Evolutionary conservation across 2,888 invertebrate genomes (phyloP).

Genomic region (Prenolepis imparis): DNA sequence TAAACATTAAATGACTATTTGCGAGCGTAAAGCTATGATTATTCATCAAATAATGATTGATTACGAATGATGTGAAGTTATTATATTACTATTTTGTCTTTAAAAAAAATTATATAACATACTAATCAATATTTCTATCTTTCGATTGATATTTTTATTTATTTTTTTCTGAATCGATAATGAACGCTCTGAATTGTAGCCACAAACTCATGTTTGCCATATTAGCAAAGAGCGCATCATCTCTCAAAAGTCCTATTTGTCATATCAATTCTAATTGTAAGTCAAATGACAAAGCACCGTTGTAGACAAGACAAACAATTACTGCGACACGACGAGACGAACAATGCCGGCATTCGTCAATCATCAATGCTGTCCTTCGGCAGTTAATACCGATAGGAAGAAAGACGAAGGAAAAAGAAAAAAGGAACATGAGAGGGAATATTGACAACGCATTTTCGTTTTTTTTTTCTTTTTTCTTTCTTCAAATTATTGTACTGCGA

Average conservation of each 20-base stretch:
- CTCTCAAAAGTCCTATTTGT: constrained; percentile 5
- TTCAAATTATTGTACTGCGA: constrained; percentile 21
- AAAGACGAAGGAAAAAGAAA: background rate
- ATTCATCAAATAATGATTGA: background rate
- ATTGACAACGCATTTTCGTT: background rate
- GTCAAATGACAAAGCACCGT: constrained; percentile 19
- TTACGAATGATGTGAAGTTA: background rate
- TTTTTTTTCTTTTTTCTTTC: background rate
- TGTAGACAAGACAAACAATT: background rate
- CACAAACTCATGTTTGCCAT: background rate
- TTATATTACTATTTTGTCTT: background rate
- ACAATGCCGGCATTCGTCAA: constrained; percentile 18
- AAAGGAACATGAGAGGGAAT: background rate
- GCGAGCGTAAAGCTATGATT: background rate
- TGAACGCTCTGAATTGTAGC: background rate
- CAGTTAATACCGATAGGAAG: constrained; percentile 11
- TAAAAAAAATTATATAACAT: constrained; percentile 2
- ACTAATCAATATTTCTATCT: background rate
- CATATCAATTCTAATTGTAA: background rate
- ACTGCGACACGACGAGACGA: background rate
- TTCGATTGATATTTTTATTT: constrained; percentile 1
- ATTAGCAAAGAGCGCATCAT: constrained; percentile 3
- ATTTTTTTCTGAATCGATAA: constrained; percentile 6
- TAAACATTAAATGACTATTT: background rate
- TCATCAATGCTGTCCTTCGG: background rate